Percentiles rank a stretch among this genome's conserved stretches.
These are phyloP conservation scores for Rhincodon typus DNA, from an alignment of 2,797 vertebrate species.

Conservation along the genomic window DNA sequence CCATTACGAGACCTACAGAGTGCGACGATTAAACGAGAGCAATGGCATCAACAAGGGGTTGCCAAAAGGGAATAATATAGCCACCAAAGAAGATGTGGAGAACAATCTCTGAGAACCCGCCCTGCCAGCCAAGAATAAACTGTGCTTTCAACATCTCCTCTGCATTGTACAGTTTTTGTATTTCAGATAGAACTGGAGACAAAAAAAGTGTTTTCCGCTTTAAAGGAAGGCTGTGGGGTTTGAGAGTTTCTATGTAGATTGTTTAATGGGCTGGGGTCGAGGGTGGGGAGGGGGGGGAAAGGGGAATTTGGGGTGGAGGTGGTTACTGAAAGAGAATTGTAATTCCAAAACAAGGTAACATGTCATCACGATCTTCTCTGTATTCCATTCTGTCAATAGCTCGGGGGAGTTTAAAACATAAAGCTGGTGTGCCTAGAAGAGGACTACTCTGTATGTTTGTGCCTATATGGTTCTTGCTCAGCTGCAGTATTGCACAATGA, in stretches of 20 bases:
- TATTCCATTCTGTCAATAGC: constrained; percentile 4
- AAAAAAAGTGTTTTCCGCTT: constrained; percentile 8
- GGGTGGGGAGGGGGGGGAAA: background rate
- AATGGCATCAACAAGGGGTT: constrained; percentile 55
- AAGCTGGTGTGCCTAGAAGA: background rate
- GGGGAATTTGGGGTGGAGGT: no score
- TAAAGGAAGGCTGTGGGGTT: background rate
- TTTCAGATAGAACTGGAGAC: constrained; percentile 31
- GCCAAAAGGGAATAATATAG: constrained; percentile 53
- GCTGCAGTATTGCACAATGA: constrained; percentile 4
- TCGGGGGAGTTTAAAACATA: background rate
- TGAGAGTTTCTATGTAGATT: constrained; percentile 15
- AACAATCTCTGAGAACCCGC: constrained; percentile 57
- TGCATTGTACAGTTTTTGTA: constrained; percentile 37
- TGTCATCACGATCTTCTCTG: constrained; percentile 14
- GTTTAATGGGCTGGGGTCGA: background rate
- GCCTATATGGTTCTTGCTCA: background rate
- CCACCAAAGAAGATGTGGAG: constrained; percentile 48
- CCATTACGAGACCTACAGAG: constrained; percentile 83
- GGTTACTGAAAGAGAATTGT: background rate
- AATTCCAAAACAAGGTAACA: background rate
- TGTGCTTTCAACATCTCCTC: background rate
- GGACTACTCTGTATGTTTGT: background rate
- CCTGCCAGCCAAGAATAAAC: background rate
- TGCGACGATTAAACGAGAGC: constrained; percentile 76